Conservation (phyloP, 2,113 vertebrate species). For the Marmota monax region DNA sequence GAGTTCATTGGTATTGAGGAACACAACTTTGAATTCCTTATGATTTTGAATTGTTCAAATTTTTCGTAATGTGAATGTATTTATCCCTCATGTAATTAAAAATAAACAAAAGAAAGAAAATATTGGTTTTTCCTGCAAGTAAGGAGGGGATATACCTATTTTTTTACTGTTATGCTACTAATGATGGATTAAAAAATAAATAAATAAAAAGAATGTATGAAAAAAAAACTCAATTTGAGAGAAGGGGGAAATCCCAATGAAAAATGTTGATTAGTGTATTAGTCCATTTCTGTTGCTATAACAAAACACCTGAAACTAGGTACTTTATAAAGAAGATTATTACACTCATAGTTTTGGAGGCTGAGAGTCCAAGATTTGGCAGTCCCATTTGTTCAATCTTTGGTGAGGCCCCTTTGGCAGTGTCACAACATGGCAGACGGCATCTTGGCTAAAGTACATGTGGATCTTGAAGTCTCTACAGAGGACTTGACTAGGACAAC, state of each 20-base stretch:
- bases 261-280: not conserved
- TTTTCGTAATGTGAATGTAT: not conserved
- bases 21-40: not conserved
- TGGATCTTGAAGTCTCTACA: too few species aligned
- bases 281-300: not conserved
- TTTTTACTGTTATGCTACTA: not conserved
- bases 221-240: constrained; percentile 9
- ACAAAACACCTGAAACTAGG: not conserved
- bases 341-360: not conserved
- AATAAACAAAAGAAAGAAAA: constrained; percentile 42
- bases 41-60: not conserved
- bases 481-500: too few species aligned
- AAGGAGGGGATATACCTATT: not conserved
- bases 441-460: not conserved
- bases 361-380: not conserved
- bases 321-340: not conserved
- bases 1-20: not conserved
- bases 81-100: not conserved
- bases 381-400: not conserved
- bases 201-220: not conserved
- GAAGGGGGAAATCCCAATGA: not conserved
- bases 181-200: not conserved
- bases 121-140: not conserved
- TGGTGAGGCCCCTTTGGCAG: not conserved
- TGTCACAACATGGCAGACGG: not conserved